Conservation (phyloP, 92 coral and sea anemone species). For the Epizoanthus ramosus region DNA sequence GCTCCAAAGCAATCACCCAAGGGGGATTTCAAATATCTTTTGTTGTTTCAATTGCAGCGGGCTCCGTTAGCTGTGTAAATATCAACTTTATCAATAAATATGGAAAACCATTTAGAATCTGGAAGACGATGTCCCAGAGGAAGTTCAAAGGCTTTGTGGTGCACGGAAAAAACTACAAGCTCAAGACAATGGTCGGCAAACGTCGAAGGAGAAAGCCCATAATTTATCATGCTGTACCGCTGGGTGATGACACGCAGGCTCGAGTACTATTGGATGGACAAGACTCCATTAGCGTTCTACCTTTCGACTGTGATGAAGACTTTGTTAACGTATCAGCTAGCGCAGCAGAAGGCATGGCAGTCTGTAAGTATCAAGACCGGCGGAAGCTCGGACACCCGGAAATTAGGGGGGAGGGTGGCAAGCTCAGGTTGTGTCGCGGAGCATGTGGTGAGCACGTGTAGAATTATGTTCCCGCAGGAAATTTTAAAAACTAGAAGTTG, state of each 20-base stretch:
- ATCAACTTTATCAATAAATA: conserved; percentile 52
- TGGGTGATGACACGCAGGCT: conserved; percentile 23
- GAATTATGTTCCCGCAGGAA: too few relatives aligned
- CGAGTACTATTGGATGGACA: conserved; percentile 56
- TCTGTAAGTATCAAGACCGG: background rate
- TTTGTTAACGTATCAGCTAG: conserved; percentile 52
- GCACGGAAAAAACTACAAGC: conserved; percentile 46
- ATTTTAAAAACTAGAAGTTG: too few relatives aligned
- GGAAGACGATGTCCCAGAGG: conserved; percentile 63
- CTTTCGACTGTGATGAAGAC: conserved; percentile 62
- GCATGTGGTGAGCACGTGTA: too few relatives aligned
- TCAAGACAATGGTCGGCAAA: conserved; percentile 58
- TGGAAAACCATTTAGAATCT: conserved; percentile 57
- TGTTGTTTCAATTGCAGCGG: background rate
- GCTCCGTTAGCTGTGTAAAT: conserved; percentile 56
- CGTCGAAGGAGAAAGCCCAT: conserved; percentile 45
- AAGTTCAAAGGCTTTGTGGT: conserved; percentile 58
- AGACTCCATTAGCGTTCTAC: conserved; percentile 51
- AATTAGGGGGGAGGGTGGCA: too few relatives aligned
- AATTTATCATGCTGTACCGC: conserved; percentile 60
- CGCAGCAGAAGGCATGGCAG: conserved; percentile 18
- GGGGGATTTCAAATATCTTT: too few relatives aligned
- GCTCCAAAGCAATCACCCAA: too few relatives aligned
- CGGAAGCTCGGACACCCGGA: too few relatives aligned
- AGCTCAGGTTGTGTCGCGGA: too few relatives aligned